phyloP scores from a whole-genome alignment of 2,888 invertebrate genomes.

The Epistrophella euchroma region DNA sequence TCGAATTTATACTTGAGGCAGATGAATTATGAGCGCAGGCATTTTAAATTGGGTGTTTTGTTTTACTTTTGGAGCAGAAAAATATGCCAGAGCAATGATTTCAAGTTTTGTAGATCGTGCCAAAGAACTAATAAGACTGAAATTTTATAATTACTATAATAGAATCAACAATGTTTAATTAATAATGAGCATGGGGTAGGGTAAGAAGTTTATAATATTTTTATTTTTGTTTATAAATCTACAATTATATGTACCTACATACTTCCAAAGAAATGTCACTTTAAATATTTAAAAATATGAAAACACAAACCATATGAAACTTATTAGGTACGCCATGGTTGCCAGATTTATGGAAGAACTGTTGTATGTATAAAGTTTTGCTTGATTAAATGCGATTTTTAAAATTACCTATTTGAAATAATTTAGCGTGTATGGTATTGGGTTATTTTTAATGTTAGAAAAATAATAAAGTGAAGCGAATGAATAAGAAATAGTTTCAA shows the following conservation, averaged over 20 bases:
- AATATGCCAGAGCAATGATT: conserved; percentile 28
- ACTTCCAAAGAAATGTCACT: not conserved
- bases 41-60: conserved; percentile 32
- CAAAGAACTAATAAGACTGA: conserved; percentile 24
- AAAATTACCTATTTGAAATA: too few species aligned
- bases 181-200: conserved; percentile 7
- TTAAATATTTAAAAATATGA: conserved; percentile 1
- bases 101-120: conserved; percentile 40
- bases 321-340: not conserved
- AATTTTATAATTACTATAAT: conserved; percentile 24
- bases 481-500: too few species aligned
- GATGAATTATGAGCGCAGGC: conserved; percentile 58
- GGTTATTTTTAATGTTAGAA: too few species aligned
- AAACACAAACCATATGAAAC: not conserved
- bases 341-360: not conserved
- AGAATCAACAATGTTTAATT: conserved; percentile 14
- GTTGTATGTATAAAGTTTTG: too few species aligned
- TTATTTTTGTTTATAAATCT: not conserved
- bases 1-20: conserved; percentile 9
- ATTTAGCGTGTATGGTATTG: too few species aligned
- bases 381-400: too few species aligned
- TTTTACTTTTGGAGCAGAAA: conserved; percentile 23
- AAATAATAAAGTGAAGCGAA: too few species aligned
- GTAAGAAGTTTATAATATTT: conserved; percentile 21
- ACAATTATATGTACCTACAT: not conserved